phyloP scores from a whole-genome alignment of 1,140 invertebrate genomes.

The Ericerus pela region DNA sequence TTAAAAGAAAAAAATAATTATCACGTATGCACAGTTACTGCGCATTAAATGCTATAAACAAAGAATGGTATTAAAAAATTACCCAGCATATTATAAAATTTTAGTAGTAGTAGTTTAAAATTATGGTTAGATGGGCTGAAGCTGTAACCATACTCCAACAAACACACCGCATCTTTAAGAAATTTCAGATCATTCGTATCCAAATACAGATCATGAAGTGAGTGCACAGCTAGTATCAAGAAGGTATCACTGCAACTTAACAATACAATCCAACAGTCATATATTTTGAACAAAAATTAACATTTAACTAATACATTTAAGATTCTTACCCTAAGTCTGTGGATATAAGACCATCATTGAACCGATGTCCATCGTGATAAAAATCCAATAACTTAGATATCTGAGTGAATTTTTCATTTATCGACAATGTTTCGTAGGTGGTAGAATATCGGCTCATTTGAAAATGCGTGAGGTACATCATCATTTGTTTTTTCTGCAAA shows the following conservation, averaged over 20 bases:
- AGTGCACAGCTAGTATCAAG: conserved; percentile 55
- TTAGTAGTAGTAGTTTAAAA: conserved; percentile 53
- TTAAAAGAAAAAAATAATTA: no score
- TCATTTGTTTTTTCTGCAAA: conserved; percentile 39
- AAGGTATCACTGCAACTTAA: conserved; percentile 46
- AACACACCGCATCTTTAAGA: conserved; percentile 44
- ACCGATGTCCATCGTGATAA: conserved; percentile 3
- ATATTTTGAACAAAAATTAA: not conserved
- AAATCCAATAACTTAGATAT: not conserved
- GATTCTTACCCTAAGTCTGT: conserved; percentile 1
- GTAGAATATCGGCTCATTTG: conserved; percentile 52
- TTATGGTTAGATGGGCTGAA: conserved; percentile 63
- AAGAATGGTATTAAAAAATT: conserved; percentile 23
- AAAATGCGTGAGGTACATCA: conserved; percentile 50
- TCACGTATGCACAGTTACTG: no score
- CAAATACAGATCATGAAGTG: conserved; percentile 52
- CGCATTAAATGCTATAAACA: not conserved
- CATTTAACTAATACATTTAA: not conserved
- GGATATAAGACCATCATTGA: not conserved
- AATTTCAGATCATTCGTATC: conserved; percentile 41
- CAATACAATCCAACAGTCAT: not conserved
- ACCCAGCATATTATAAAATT: conserved; percentile 56
- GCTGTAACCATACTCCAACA: conserved; percentile 52
- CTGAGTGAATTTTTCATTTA: conserved; percentile 9
- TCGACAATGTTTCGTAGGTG: conserved; percentile 30